Conservation (phyloP, 2,888 invertebrate species). For the Drosophila dives region DNA sequence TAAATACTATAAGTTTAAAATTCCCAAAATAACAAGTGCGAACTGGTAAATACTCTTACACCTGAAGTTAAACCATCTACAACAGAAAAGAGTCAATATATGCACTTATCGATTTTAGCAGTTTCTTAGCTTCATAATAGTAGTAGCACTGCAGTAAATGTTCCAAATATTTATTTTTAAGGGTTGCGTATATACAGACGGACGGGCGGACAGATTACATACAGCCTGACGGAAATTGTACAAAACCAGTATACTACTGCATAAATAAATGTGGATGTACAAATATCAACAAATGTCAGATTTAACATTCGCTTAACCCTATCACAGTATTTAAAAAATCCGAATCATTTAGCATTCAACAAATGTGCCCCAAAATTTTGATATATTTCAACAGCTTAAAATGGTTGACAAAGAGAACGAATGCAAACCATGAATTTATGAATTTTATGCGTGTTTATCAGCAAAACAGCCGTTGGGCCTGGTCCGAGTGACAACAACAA, state of each 20-base stretch:
- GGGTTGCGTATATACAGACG: background rate
- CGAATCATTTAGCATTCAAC: conserved; percentile 56
- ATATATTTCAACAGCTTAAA: conserved; percentile 68
- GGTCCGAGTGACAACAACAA: conserved; percentile 28
- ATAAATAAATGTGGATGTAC: background rate
- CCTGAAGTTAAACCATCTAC: too few relatives aligned
- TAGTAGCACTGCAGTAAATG: background rate
- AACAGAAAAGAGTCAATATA: background rate
- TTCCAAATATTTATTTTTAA: background rate
- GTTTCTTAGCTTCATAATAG: background rate
- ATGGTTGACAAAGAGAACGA: conserved; percentile 8
- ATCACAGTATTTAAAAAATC: conserved; percentile 15
- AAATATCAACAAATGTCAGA: background rate
- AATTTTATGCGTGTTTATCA: conserved; percentile 77
- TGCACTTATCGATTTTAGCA: background rate
- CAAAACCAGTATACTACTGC: background rate
- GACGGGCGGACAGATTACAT: background rate
- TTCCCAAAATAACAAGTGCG: too few relatives aligned
- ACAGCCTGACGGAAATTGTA: background rate
- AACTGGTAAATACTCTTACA: too few relatives aligned
- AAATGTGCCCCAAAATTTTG: conserved; percentile 51
- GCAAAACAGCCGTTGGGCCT: conserved; percentile 63
- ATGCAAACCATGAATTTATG: conserved; percentile 65
- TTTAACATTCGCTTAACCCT: conserved; percentile 23
- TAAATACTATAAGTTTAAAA: too few relatives aligned